phyloP scores from a whole-genome alignment of 2,888 invertebrate species.

The Electrophaes corylata region DNA sequence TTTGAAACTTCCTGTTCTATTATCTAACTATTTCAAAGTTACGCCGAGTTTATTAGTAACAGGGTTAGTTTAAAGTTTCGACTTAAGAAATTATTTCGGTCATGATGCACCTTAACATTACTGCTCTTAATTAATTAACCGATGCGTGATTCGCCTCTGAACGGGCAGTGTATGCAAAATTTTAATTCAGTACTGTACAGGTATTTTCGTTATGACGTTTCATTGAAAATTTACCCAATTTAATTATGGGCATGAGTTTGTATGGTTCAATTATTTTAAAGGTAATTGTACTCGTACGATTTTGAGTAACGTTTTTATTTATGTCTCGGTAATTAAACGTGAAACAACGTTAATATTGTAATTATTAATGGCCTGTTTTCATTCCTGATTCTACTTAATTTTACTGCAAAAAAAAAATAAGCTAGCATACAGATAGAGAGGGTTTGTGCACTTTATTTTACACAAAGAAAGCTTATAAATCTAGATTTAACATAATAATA shows the following conservation, averaged over 20 bases:
- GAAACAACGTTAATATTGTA: not conserved
- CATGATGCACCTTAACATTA: conserved; percentile 19
- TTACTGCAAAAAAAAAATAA: not conserved
- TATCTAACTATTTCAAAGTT: no score
- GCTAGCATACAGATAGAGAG: no score
- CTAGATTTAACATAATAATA: no score
- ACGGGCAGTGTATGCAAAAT: conserved; percentile 29
- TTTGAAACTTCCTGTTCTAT: no score
- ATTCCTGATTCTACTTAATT: not conserved
- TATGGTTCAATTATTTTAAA: conserved; percentile 9
- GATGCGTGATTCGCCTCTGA: conserved; percentile 31
- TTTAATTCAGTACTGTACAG: conserved; percentile 10
- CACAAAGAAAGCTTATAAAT: no score
- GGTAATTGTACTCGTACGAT: conserved; percentile 10
- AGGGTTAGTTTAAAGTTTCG: no score
- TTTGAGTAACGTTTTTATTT: conserved; percentile 1
- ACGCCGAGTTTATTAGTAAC: no score
- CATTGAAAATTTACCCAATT: conserved; percentile 17
- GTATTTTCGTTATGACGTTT: conserved; percentile 20
- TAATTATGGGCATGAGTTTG: conserved; percentile 15
- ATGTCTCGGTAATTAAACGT: not conserved
- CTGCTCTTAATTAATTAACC: conserved; percentile 40
- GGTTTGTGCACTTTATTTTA: no score
- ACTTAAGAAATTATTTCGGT: not conserved
- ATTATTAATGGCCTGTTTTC: not conserved